Conservation (phyloP, 2,797 vertebrate genomes). For the Chaunax sp. region DNA sequence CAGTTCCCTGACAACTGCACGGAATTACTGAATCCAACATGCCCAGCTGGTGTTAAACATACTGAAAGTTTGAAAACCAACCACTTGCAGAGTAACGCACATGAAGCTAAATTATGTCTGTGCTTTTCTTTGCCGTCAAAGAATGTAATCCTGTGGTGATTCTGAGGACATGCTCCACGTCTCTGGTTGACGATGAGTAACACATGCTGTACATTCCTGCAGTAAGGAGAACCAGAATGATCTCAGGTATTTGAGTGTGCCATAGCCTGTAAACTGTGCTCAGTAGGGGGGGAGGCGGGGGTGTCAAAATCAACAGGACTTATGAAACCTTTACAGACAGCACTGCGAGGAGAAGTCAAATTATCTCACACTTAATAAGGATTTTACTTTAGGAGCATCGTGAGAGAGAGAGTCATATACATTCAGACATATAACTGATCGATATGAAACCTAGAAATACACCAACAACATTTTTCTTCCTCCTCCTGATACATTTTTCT, state of each 20-base stretch:
- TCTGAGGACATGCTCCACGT: conserved; percentile 43
- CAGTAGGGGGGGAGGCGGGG: conserved; percentile 11
- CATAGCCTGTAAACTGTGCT: conserved; percentile 18
- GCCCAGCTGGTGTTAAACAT: not conserved
- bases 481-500: conserved; percentile 24
- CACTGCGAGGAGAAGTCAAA: not conserved
- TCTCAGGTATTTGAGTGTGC: conserved; percentile 53
- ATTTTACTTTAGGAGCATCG: not conserved
- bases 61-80: conserved; percentile 6
- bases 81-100: not conserved
- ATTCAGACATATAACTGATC: not conserved
- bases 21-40: not conserved
- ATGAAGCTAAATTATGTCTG: conserved; percentile 22
- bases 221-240: conserved; percentile 60
- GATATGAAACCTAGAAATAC: conserved; percentile 10
- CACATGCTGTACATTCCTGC: conserved; percentile 66
- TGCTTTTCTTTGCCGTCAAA: conserved; percentile 26
- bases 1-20: not conserved
- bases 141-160: conserved; percentile 48
- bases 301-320: conserved; percentile 31
- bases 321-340: conserved; percentile 15
- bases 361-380: conserved; percentile 7
- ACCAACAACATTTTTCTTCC: conserved; percentile 6
- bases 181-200: conserved; percentile 51
- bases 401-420: not conserved